Evolutionary conservation across 2,113 vertebrate genomes (phyloP), one percentile per base, ranked within the genome.

Genomic region (Arvicanthis niloticus): DNA sequence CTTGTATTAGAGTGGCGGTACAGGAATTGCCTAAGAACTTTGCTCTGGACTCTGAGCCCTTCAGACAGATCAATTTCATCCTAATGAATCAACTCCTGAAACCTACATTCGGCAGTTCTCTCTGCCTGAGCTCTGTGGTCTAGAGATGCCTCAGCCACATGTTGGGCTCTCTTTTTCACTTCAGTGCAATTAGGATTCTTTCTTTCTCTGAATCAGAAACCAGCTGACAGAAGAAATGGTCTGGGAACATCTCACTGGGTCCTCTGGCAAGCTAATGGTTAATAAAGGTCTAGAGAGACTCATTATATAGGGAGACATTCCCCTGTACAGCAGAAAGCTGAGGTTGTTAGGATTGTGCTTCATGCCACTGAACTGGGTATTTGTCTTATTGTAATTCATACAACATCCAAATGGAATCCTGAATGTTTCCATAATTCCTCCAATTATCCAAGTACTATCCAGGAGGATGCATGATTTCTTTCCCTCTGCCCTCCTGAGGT

Each of bases 131-230:
- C 48, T 73, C 93, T 81, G 48, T 93, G 87, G 70, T 90, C 91
- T 97, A 94, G 95, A 93, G 94, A 94, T 95, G 88, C 97, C 97
- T 67, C 40, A 94, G 82, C 91, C 5, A 37, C 19, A 86, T 76
- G 86, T 97, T 85, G 29, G 75, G 93, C 94, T 98, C 98, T 91
- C 85, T 45, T 96, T 97, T 97, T 88, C 91, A 89, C 84, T 97
- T 96, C 90, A 34, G 75, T 97, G 93, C 97, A 97, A 98, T 98
- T 97, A 98, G 96, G 96, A 97, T 96, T 60, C 91, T 97, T 97
- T 97, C 72, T 95, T 93, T 94, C 94, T 97, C 90, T 97, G 96
- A 94, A 56, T 76, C 31, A 7, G 90, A 96, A 95, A 95, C 91
- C 88, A 88, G 96, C 89, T 91, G 96, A 82, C 53, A 93, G 72